A percentile compares a stretch with the other conserved stretches of the same genome.
Evolutionary conservation across 2,888 invertebrate species (phyloP).

Genomic region (Sarcophaga variegata): DNA sequence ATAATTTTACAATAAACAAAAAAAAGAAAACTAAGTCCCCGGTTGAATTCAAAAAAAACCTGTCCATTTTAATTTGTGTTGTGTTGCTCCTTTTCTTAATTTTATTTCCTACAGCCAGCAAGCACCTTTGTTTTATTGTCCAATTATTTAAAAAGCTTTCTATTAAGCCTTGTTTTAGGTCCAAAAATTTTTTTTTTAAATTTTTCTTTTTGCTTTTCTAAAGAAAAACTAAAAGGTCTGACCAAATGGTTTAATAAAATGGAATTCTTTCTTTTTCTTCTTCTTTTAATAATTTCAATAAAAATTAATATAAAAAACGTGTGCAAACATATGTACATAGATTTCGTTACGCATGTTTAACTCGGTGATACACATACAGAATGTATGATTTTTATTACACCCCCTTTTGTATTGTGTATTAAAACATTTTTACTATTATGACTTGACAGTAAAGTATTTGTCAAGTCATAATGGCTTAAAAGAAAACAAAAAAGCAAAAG

Average conservation of each 20-base stretch:
- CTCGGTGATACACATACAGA: not conserved
- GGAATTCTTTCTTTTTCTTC: conserved; percentile 23
- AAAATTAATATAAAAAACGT: conserved; percentile 80
- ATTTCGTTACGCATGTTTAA: conserved; percentile 53
- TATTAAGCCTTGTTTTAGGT: conserved; percentile 3
- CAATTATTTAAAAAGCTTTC: conserved; percentile 45
- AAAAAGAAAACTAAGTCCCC: no score
- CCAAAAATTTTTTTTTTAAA: not conserved
- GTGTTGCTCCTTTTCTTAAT: not conserved
- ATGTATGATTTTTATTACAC: conserved; percentile 58
- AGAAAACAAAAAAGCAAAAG: not conserved
- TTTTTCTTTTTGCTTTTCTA: not conserved
- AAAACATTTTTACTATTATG: conserved; percentile 73
- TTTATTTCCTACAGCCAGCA: not conserved
- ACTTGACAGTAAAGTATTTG: conserved; percentile 75
- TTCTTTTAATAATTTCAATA: conserved; percentile 70
- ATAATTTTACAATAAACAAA: no score
- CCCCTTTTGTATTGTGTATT: conserved; percentile 39
- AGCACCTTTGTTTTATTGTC: not conserved
- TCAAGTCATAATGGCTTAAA: conserved; percentile 65
- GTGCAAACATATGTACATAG: conserved; percentile 70
- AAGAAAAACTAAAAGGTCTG: conserved; percentile 33
- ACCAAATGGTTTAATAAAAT: conserved; percentile 27
- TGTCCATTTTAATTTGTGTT: not conserved
- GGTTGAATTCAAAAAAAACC: no score